phyloP scores from a whole-genome alignment of 2,797 vertebrate genomes.

The Liasis olivaceus region DNA sequence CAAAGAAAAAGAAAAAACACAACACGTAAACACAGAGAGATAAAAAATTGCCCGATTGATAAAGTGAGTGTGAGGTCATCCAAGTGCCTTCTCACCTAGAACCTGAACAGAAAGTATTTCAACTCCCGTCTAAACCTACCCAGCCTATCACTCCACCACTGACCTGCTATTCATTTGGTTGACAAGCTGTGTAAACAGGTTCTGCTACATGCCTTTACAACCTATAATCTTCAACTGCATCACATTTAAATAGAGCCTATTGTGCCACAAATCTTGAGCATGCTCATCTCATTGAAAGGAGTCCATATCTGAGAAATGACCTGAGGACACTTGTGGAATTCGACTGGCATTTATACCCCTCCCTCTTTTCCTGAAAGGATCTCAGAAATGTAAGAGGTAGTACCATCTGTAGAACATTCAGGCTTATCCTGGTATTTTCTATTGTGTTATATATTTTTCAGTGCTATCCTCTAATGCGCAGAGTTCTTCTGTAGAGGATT shows the following conservation, averaged over 20 bases:
- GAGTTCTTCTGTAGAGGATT: background rate
- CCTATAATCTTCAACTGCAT: constrained; percentile 5
- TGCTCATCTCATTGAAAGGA: background rate
- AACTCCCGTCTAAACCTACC: background rate
- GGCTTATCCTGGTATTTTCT: background rate
- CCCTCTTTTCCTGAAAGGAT: background rate
- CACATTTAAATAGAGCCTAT: background rate
- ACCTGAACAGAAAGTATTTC: background rate
- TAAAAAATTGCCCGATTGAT: background rate
- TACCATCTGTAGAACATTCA: background rate
- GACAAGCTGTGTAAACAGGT: background rate
- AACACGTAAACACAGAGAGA: background rate
- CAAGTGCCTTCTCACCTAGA: background rate
- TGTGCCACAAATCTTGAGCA: background rate
- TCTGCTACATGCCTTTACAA: background rate
- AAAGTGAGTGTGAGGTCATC: too few species aligned
- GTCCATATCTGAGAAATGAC: background rate
- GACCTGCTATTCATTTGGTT: background rate
- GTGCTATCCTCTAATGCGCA: background rate
- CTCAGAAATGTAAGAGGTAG: background rate
- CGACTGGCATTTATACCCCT: background rate
- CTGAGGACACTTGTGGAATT: background rate
- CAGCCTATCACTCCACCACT: background rate
- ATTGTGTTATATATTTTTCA: background rate
- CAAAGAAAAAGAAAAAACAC: background rate